Percentiles rank a stretch among this genome's conserved stretches.
Evolutionary conservation across 2,797 vertebrate genomes (phyloP).

Genomic region (Lithobates pipiens): DNA sequence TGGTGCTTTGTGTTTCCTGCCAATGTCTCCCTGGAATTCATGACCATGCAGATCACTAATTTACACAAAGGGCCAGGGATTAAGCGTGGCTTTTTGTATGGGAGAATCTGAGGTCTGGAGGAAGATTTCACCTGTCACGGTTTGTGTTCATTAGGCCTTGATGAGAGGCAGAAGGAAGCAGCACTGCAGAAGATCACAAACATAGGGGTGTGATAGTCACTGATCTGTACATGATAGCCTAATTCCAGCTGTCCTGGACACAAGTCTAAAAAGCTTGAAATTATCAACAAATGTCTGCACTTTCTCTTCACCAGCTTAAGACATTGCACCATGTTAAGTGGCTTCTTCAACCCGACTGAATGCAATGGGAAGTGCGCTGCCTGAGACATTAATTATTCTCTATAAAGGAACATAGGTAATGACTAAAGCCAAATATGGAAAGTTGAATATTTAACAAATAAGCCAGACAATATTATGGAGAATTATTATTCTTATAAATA

Average conservation of each 20-base stretch:
- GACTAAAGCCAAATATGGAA: too few relatives aligned
- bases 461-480: not conserved
- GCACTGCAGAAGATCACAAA: slow-evolving; percentile 75
- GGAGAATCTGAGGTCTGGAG: slow-evolving; percentile 80
- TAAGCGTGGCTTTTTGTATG: slow-evolving; percentile 86
- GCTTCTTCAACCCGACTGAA: not conserved
- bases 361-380: not conserved
- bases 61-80: slow-evolving; percentile 82
- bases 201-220: slow-evolving; percentile 73
- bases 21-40: slow-evolving; percentile 85
- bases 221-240: slow-evolving; percentile 74
- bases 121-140: slow-evolving; percentile 93
- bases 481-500: too few relatives aligned
- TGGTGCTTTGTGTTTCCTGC: slow-evolving; percentile 89
- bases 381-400: not conserved
- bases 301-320: slow-evolving; percentile 23
- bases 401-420: too few relatives aligned
- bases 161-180: slow-evolving; percentile 79
- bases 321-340: not conserved
- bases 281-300: slow-evolving; percentile 62
- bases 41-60: slow-evolving; percentile 90
- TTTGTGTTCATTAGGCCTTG: slow-evolving; percentile 83
- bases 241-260: slow-evolving; percentile 64
- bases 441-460: not conserved
- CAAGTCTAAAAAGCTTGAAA: slow-evolving; percentile 62